These are phyloP conservation scores for Zophobas atratus DNA, from an alignment of 1,140 invertebrate species.

Conservation along the genomic window DNA sequence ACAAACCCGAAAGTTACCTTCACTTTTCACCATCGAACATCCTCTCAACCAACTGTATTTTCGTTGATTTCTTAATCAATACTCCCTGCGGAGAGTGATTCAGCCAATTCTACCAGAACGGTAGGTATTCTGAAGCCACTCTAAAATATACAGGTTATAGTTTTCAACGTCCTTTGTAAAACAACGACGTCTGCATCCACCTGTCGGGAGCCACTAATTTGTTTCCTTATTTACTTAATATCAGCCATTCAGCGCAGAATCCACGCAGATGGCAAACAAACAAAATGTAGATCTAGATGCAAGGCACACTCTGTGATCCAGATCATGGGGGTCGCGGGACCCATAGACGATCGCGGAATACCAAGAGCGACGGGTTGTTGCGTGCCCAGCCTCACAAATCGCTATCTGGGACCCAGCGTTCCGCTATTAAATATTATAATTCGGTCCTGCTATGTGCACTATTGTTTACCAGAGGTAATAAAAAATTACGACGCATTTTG, in stretches of 20 bases:
- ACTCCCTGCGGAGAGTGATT: background rate
- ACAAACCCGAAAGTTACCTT: background rate
- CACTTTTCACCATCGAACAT: slow-evolving; percentile 11
- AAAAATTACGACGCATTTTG: slow-evolving; percentile 59
- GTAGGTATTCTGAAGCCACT: too few species aligned
- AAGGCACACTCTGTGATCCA: slow-evolving; percentile 53
- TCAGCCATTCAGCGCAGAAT: slow-evolving; percentile 13
- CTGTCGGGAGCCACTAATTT: too few species aligned
- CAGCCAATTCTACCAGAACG: background rate
- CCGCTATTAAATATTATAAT: slow-evolving; percentile 60
- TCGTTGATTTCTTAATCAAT: slow-evolving; percentile 29
- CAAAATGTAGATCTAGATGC: slow-evolving; percentile 35
- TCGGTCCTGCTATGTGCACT: slow-evolving; percentile 55
- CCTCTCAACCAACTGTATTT: background rate
- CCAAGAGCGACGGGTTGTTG: slow-evolving; percentile 50
- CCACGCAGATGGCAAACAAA: slow-evolving; percentile 18
- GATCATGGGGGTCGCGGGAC: slow-evolving; percentile 50
- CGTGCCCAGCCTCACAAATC: slow-evolving; percentile 59
- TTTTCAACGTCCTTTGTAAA: too few species aligned
- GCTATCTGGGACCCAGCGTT: slow-evolving; percentile 45
- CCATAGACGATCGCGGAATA: slow-evolving; percentile 51
- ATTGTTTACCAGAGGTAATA: slow-evolving; percentile 56
- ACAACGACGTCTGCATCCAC: too few species aligned
- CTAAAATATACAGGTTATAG: too few species aligned
- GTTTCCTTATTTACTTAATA: background rate